Evolutionary conservation across 2,113 vertebrate species (phyloP).

Genomic region (Chaenogobius annularis): DNA sequence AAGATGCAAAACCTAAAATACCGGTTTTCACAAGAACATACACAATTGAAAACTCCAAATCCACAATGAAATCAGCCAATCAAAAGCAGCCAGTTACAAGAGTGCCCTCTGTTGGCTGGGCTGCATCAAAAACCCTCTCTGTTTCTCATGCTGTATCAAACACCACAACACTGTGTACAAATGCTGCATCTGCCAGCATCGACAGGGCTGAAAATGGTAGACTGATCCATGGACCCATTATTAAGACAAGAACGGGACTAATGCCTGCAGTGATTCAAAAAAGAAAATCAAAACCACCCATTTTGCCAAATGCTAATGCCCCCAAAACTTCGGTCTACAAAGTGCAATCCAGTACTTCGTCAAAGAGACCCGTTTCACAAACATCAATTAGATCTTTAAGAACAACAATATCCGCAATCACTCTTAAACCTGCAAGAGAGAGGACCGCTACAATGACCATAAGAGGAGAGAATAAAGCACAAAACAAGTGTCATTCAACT

Average conservation of each 20-base stretch:
- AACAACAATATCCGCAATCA: not conserved
- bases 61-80: not conserved
- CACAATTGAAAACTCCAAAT: not conserved
- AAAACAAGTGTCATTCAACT: slow-evolving; percentile 4
- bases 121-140: not conserved
- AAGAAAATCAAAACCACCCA: slow-evolving; percentile 3
- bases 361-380: not conserved
- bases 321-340: not conserved
- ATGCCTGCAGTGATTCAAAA: slow-evolving; percentile 46
- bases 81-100: slow-evolving; percentile 3
- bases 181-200: not conserved
- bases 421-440: not conserved
- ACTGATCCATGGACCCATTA: slow-evolving; percentile 41
- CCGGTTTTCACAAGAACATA: not conserved
- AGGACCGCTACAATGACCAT: not conserved
- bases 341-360: not conserved
- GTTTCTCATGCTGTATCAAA: not conserved
- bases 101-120: not conserved
- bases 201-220: not conserved
- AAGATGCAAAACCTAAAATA: not conserved
- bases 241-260: slow-evolving; percentile 63
- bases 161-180: not conserved
- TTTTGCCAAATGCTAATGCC: not conserved
- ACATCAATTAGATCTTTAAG: not conserved
- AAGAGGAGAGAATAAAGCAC: slow-evolving; percentile 8